Evolutionary conservation across 1,140 invertebrate species (phyloP).

Genomic region (Agrypnia vestita): DNA sequence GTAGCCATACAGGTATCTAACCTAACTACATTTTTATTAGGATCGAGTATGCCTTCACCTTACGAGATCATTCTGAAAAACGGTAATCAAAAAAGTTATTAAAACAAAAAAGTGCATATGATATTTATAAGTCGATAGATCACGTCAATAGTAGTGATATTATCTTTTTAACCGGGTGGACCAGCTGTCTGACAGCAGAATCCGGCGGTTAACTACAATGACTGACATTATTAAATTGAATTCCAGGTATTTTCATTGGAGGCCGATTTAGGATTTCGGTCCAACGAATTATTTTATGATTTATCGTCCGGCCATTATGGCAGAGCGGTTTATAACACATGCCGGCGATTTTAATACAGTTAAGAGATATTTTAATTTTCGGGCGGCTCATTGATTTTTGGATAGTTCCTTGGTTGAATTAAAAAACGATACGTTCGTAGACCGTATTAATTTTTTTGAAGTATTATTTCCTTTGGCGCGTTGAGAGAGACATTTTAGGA

Average conservation of each 20-base stretch:
- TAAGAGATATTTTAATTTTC: slow-evolving; percentile 37
- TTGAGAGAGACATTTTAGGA: too few relatives aligned
- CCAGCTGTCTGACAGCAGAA: background rate
- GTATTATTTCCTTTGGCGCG: background rate
- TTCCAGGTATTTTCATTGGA: slow-evolving; percentile 52
- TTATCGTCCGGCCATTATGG: slow-evolving; percentile 43
- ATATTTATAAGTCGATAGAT: too few relatives aligned
- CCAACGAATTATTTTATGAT: slow-evolving; percentile 31
- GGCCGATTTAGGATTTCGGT: slow-evolving; percentile 36
- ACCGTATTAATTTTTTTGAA: background rate
- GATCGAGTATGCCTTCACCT: too few relatives aligned
- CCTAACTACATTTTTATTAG: too few relatives aligned
- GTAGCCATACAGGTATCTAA: too few relatives aligned
- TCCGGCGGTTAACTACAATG: slow-evolving; percentile 42
- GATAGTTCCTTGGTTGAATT: slow-evolving; percentile 16
- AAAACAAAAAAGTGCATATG: too few relatives aligned
- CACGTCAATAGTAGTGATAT: too few relatives aligned
- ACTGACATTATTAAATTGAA: slow-evolving; percentile 55
- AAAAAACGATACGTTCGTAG: background rate
- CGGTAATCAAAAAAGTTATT: too few relatives aligned
- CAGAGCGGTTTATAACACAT: slow-evolving; percentile 31
- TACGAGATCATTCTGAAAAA: too few relatives aligned
- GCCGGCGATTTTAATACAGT: slow-evolving; percentile 22
- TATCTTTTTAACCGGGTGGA: too few relatives aligned
- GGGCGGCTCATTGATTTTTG: slow-evolving; percentile 15